Conservation (phyloP, 2,888 invertebrate genomes). For the Iselma pallidipennis region DNA sequence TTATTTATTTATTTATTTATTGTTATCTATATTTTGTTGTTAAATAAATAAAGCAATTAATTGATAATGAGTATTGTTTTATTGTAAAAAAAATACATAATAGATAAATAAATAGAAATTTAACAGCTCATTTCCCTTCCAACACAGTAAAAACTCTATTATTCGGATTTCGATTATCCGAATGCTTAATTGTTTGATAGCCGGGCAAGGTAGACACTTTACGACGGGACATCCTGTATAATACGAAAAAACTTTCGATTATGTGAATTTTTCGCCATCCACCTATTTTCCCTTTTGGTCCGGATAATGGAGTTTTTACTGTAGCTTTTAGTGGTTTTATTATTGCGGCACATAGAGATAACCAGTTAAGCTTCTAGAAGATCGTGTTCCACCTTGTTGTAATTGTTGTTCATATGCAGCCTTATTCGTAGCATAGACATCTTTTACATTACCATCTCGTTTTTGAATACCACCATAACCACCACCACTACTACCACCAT, state of each 20-base stretch:
- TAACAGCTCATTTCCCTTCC: too few species aligned
- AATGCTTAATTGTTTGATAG: too few species aligned
- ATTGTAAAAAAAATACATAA: not conserved
- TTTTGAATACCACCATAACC: constrained; percentile 30
- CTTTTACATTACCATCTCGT: constrained; percentile 36
- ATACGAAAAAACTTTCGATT: too few species aligned
- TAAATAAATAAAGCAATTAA: not conserved
- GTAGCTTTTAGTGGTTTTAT: not conserved
- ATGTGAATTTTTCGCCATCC: too few species aligned
- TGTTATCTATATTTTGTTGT: constrained; percentile 4
- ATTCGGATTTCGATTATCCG: too few species aligned
- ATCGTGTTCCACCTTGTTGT: constrained; percentile 26
- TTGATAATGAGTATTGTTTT: not conserved
- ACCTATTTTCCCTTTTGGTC: too few species aligned
- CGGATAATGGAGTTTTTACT: too few species aligned
- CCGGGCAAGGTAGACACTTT: too few species aligned
- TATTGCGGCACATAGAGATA: constrained; percentile 17
- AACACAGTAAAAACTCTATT: too few species aligned
- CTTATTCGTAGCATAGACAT: constrained; percentile 46
- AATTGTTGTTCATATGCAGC: constrained; percentile 47
- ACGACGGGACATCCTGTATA: too few species aligned
- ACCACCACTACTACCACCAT: constrained; percentile 36
- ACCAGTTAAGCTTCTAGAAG: constrained; percentile 25
- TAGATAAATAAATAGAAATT: constrained; percentile 3
- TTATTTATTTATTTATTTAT: not conserved